Conservation (phyloP, 2,888 invertebrate genomes). For the Volucella zonaria region DNA sequence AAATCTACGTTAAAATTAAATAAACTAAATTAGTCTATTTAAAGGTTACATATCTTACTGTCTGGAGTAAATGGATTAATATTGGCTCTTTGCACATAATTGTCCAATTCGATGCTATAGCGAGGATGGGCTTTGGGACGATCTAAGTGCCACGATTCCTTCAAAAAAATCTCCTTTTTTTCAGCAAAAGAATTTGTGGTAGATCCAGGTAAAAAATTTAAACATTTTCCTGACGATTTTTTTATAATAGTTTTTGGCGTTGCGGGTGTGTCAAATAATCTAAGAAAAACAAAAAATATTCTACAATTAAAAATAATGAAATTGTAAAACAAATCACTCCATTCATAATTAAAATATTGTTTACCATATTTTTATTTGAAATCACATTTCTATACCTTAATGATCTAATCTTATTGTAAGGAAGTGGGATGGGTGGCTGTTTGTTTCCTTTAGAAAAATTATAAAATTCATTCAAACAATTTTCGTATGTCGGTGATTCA, state of each 20-base stretch:
- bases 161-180: conserved; percentile 22
- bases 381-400: conserved; percentile 82
- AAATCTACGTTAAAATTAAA: conserved; percentile 77
- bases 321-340: background rate
- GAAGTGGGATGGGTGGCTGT: conserved; percentile 82
- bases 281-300: conserved; percentile 74
- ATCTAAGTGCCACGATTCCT: conserved; percentile 75
- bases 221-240: conserved; percentile 84
- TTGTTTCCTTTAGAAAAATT: conserved; percentile 13
- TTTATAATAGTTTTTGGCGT: conserved; percentile 90
- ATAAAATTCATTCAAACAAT: conserved; percentile 37
- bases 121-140: conserved; percentile 82
- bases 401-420: conserved; percentile 85
- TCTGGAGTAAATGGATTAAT: conserved; percentile 94
- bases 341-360: background rate
- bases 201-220: conserved; percentile 79
- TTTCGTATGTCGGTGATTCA: conserved; percentile 78
- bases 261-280: conserved; percentile 92
- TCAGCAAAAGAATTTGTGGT: conserved; percentile 29
- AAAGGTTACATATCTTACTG: conserved; percentile 82
- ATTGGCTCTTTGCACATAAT: conserved; percentile 85
- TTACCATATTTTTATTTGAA: background rate
- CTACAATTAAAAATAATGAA: background rate
- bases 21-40: background rate
- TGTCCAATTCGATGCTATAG: conserved; percentile 79